Conservation (phyloP, 2,113 vertebrate species). For the Peromyscus californicus region DNA sequence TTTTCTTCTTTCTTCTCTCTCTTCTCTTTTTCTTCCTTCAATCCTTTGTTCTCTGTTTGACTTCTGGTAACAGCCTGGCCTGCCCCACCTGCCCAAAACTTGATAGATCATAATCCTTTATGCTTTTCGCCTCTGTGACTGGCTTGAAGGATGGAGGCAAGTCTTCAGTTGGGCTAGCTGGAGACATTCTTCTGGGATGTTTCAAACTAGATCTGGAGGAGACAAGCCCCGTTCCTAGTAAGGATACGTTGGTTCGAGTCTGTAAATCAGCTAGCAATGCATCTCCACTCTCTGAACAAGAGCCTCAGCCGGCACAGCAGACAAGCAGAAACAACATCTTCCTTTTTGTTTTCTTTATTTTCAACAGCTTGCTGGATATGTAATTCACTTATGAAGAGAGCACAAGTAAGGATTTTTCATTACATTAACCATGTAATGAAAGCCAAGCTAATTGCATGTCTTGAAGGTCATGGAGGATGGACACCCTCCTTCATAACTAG, state of each 20-base stretch:
- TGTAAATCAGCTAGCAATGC: background rate
- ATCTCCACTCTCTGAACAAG: background rate
- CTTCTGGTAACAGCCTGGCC: background rate
- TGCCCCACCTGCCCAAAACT: background rate
- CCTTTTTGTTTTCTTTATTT: background rate
- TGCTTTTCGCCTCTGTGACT: background rate
- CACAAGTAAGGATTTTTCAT: background rate
- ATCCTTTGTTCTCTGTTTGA: background rate
- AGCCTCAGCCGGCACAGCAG: background rate
- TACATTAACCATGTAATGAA: background rate
- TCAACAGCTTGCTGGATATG: background rate
- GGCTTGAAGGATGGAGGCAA: background rate
- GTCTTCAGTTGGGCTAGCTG: background rate
- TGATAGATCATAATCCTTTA: constrained; percentile 28
- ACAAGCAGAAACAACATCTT: background rate
- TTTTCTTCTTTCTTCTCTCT: background rate
- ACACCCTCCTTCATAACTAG: too few species aligned
- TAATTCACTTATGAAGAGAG: background rate
- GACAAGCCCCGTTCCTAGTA: background rate
- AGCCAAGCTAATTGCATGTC: background rate
- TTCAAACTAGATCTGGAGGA: constrained; percentile 43
- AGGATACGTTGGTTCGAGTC: background rate
- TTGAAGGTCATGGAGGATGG: background rate
- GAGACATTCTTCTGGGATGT: background rate
- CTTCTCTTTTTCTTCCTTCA: background rate